Evolutionary conservation across 2,113 vertebrate species (phyloP).

Genomic region (Crotalus horridus): DNA sequence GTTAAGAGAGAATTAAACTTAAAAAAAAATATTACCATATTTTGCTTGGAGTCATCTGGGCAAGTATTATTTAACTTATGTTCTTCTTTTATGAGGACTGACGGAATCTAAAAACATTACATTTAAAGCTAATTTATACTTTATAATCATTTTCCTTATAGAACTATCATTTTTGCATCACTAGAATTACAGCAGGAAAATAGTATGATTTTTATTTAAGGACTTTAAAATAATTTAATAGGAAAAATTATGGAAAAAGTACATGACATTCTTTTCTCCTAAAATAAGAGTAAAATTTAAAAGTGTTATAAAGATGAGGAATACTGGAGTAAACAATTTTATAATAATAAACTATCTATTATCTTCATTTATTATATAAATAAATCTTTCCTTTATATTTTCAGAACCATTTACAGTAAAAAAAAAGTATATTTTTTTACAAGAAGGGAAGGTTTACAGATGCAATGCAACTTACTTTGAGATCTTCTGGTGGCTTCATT

Average conservation of each 20-base stretch:
- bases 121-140: slow-evolving; percentile 3
- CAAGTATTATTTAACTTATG: slow-evolving; percentile 63
- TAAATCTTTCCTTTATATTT: not conserved
- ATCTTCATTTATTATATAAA: not conserved
- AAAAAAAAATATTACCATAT: slow-evolving; percentile 58
- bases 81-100: slow-evolving; percentile 70
- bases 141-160: not conserved
- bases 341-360: not conserved
- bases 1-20: not conserved
- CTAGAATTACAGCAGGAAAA: not conserved
- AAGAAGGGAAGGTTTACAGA: not conserved
- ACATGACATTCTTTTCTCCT: not conserved
- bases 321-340: not conserved
- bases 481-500: slow-evolving; percentile 78
- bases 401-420: not conserved
- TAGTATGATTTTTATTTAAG: not conserved
- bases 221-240: not conserved
- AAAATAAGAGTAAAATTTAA: not conserved
- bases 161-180: not conserved
- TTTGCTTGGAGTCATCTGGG: slow-evolving; percentile 67
- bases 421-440: not conserved
- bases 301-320: not conserved
- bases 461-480: slow-evolving; percentile 70
- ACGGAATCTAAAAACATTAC: slow-evolving; percentile 56
- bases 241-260: not conserved